These are phyloP conservation scores for Chrysemys picta DNA, from an alignment of 2,113 vertebrate species.

Conservation along the genomic window DNA sequence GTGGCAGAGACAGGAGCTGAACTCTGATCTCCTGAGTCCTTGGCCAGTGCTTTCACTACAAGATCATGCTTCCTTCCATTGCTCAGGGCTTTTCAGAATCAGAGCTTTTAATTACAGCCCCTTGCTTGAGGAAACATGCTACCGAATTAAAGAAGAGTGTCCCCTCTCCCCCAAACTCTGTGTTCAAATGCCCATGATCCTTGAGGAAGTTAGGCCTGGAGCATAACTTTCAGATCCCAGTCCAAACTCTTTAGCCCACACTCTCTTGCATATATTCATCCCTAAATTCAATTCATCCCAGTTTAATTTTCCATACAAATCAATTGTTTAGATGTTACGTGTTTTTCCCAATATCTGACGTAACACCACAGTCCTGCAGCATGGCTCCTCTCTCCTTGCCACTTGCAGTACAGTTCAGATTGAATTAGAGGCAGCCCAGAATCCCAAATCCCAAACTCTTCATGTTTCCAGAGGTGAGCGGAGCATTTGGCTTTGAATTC, in stretches of 20 bases:
- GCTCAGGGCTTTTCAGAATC: not conserved
- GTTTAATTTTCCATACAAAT: not conserved
- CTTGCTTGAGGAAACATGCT: no score
- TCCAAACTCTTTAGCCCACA: not conserved
- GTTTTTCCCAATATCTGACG: not conserved
- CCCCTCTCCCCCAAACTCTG: no score
- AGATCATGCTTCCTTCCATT: not conserved
- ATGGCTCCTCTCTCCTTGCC: not conserved
- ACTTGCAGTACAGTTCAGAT: not conserved
- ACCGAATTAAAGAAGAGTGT: no score
- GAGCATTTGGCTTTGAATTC: not conserved
- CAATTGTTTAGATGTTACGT: not conserved
- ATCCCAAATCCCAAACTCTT: not conserved
- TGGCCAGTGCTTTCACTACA: not conserved
- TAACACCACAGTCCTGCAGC: not conserved
- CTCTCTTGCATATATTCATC: not conserved
- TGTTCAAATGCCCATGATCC: not conserved
- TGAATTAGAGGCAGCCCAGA: not conserved
- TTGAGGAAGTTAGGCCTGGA: not conserved
- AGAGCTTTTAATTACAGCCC: not conserved
- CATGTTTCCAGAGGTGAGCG: not conserved
- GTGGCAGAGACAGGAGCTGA: not conserved
- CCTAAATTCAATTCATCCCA: not conserved
- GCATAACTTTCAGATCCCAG: no score
- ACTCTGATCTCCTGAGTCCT: not conserved